Conservation (phyloP, 2,888 invertebrate genomes). For the Mycalesis mineus region DNA sequence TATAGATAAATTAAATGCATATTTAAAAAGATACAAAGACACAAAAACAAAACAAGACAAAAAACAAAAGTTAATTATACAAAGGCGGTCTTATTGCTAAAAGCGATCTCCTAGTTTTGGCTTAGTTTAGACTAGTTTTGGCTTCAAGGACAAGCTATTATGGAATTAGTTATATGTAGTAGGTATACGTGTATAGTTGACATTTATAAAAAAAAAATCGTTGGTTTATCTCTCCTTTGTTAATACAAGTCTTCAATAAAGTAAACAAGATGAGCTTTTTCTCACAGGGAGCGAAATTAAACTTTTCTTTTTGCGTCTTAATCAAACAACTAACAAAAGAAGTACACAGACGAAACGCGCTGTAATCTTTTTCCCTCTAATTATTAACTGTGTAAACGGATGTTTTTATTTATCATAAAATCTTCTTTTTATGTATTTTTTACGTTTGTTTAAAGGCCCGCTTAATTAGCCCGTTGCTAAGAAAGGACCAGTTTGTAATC, state of each 20-base stretch:
- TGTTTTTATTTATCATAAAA: constrained; percentile 51
- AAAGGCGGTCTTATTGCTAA: too few relatives aligned
- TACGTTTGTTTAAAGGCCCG: constrained; percentile 50
- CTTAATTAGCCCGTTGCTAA: constrained; percentile 54
- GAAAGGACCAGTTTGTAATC: constrained; percentile 37
- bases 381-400: constrained; percentile 46
- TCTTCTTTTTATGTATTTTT: constrained; percentile 41
- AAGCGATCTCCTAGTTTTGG: too few relatives aligned
- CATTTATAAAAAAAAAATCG: too few relatives aligned
- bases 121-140: too few relatives aligned
- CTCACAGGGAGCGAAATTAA: background rate
- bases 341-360: constrained; percentile 9
- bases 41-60: too few relatives aligned
- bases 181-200: too few relatives aligned
- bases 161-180: too few relatives aligned
- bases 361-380: constrained; percentile 29
- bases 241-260: background rate
- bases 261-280: background rate
- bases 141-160: too few relatives aligned
- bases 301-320: background rate
- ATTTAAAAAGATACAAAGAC: too few relatives aligned
- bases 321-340: background rate
- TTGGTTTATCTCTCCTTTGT: too few relatives aligned
- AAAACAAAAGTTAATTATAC: too few relatives aligned
- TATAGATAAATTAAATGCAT: too few relatives aligned